Conservation (phyloP, 37 sponge, comb jelly and placozoan species). For the Cladorhizidae sp. region DNA sequence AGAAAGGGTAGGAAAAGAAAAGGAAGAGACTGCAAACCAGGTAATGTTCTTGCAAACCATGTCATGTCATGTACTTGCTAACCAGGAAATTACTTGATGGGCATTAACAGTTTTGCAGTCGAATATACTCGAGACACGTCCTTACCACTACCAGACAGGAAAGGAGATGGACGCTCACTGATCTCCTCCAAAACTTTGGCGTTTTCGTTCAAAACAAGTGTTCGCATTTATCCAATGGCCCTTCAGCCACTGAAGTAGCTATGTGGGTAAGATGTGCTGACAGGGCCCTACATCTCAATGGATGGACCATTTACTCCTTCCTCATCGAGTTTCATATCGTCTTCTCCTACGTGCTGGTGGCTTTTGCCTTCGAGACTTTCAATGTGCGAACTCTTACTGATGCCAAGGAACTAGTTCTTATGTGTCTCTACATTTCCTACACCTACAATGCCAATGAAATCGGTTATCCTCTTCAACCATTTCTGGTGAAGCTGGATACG, state of each 20-base stretch:
- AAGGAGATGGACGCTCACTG: conserved; percentile 52
- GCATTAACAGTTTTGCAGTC: too few relatives aligned
- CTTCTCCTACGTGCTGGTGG: conserved; percentile 76
- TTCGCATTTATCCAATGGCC: conserved; percentile 23
- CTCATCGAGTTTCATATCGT: conserved; percentile 84
- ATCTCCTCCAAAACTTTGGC: conserved; percentile 69
- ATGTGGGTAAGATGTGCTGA: conserved; percentile 78
- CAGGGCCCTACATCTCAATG: conserved; percentile 77
- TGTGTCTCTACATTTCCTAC: conserved; percentile 86
- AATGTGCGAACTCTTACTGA: conserved; percentile 53
- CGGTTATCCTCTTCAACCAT: conserved; percentile 87
- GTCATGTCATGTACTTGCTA: too few relatives aligned
- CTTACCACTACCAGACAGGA: conserved; percentile 6
- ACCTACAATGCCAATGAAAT: conserved; percentile 95
- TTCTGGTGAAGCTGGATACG: conserved; percentile 76
- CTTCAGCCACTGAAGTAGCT: conserved; percentile 69
- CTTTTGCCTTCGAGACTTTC: conserved; percentile 49
- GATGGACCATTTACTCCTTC: conserved; percentile 87
- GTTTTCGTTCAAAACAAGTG: conserved; percentile 63
- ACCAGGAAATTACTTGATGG: too few relatives aligned
- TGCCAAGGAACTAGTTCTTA: conserved; percentile 71
- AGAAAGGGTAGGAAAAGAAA: background rate
- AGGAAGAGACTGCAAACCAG: too few relatives aligned
- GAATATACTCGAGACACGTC: conserved; percentile 12
- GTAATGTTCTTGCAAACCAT: too few relatives aligned